Evolutionary conservation across 2,888 invertebrate species (phyloP).

Genomic region (Laspeyria flexula): DNA sequence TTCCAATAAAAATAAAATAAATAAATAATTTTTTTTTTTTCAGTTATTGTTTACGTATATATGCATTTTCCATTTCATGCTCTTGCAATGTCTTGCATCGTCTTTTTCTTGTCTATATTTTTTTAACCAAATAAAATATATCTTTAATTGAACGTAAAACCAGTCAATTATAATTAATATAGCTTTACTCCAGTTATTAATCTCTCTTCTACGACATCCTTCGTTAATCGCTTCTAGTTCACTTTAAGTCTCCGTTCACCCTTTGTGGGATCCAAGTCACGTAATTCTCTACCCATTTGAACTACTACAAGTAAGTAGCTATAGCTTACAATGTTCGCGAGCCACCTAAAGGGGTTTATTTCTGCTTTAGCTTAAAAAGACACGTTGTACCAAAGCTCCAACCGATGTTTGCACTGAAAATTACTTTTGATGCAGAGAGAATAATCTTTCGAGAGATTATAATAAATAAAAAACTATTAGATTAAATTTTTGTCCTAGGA

Average conservation of each 20-base stretch:
- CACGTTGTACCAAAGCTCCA: slow-evolving; percentile 20
- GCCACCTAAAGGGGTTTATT: slow-evolving; percentile 43
- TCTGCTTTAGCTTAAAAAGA: slow-evolving; percentile 33
- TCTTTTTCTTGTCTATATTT: too few relatives aligned
- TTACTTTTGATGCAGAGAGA: background rate
- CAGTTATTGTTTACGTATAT: too few relatives aligned
- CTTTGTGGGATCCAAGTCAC: slow-evolving; percentile 47
- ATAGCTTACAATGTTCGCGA: slow-evolving; percentile 45
- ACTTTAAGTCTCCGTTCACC: slow-evolving; percentile 22
- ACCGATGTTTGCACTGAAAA: slow-evolving; percentile 15
- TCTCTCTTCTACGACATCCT: slow-evolving; percentile 25
- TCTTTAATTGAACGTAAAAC: too few relatives aligned
- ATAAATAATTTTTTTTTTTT: too few relatives aligned
- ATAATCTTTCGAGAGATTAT: too few relatives aligned
- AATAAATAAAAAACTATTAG: too few relatives aligned
- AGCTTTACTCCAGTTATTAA: background rate
- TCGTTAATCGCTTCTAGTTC: slow-evolving; percentile 24
- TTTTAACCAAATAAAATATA: too few relatives aligned
- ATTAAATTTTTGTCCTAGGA: too few relatives aligned
- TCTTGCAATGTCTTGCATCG: too few relatives aligned
- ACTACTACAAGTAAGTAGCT: slow-evolving; percentile 50
- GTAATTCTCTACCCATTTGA: slow-evolving; percentile 56
- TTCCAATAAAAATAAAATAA: too few relatives aligned
- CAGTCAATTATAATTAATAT: too few relatives aligned
- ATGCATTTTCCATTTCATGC: too few relatives aligned